Conservation (phyloP, 2,888 invertebrate genomes). For the Actias luna region DNA sequence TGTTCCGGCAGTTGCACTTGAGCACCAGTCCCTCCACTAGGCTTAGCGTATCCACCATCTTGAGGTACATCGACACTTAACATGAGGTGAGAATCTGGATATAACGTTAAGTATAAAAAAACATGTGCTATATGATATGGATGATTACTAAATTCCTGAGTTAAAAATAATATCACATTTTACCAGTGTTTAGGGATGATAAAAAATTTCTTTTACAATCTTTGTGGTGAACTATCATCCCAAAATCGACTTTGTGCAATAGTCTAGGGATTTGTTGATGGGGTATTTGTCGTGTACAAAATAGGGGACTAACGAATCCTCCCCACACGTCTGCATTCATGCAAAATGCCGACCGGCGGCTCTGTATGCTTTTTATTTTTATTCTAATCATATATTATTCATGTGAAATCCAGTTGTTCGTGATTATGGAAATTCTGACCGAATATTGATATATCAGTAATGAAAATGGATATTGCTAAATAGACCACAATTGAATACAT, state of each 20-base stretch:
- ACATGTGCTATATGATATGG: no score
- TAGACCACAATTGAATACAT: no score
- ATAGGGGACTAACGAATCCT: slow-evolving; percentile 48
- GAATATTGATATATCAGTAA: neutral
- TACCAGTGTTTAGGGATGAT: neutral
- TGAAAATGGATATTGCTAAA: neutral
- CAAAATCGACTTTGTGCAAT: neutral
- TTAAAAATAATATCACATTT: no score
- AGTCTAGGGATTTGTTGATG: slow-evolving; percentile 24
- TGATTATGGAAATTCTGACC: neutral
- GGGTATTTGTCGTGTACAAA: slow-evolving; percentile 34
- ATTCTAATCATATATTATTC: slow-evolving; percentile 11
- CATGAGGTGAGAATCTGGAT: no score
- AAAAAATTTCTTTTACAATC: neutral
- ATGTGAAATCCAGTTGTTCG: neutral
- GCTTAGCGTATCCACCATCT: no score
- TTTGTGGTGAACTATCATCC: slow-evolving; percentile 4
- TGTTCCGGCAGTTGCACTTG: no score
- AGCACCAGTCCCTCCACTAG: no score
- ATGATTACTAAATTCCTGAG: no score
- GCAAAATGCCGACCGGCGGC: slow-evolving; percentile 26
- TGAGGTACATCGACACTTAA: no score
- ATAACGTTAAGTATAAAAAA: no score
- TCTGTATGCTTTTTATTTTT: slow-evolving; percentile 22
- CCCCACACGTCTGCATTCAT: slow-evolving; percentile 25